Base-by-base conservation (phyloP, 92 coral and sea anemone species). In the Phenganax marumi region DNA sequence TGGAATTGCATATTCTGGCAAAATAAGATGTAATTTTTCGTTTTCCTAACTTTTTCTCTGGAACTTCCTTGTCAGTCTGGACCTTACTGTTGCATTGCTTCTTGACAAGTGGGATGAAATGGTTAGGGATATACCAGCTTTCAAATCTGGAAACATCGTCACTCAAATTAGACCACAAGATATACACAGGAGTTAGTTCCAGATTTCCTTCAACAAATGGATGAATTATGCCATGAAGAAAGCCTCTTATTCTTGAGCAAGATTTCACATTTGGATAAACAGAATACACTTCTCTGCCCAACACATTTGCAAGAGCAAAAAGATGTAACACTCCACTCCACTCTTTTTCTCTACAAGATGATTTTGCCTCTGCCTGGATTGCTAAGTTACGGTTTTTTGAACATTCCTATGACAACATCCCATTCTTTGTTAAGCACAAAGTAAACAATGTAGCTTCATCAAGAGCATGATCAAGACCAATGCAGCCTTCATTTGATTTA, bases 141-240 rank as follows among this genome's bases (percentile, higher is more conserved):
- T 65, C 89, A 3, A 85, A 79, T 71, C 75, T 78, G 61, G 61
- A 50, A 81, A 51, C 79, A n/a, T 52, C 22, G 73, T 68, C 61
- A 11, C 81, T 73, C 7, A 58, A 64, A 25, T 68, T n/a, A 3
- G 77, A 80, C 89, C 89, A 86, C 76, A 84, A 75, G 82, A 75
- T 84, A 71, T 75, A 84, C 7, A 75, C 77, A 2, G 76, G 54
- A 53, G 24, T 63, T 63, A 75, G 82, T 17, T 61, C 70, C 39
- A 50, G 56, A 62, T 71, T 19, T 0, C 23, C 50, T 8, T 47
- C 13, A 82, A 52, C 43, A 53, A 26, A 18, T 1, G 86, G 80
- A 8, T 9, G 48, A 9, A 83, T 71, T 19, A 58, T 58, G 16
- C 86, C 69, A 33, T 60, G 86, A 18, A 83, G 48, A 43, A 83